Conservation (phyloP, 2,888 invertebrate species). For the Dinocampus coccinellae region DNA sequence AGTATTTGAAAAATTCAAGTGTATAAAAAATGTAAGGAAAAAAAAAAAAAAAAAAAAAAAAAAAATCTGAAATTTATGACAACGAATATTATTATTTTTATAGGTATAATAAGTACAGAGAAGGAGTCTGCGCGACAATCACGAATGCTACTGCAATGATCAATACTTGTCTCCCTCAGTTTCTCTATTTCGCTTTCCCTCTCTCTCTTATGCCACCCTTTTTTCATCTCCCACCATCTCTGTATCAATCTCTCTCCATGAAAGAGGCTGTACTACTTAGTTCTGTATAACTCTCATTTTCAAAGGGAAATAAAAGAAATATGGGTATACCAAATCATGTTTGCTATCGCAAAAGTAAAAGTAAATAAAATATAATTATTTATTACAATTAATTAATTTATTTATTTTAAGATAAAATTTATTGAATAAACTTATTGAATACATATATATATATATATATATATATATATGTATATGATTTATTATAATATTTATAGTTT, state of each 20-base stretch:
- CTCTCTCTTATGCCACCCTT: neutral
- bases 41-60: no score
- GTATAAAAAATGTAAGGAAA: no score
- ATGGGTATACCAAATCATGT: conserved; percentile 34
- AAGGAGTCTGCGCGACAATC: conserved; percentile 28
- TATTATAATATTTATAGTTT: no score
- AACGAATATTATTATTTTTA: neutral
- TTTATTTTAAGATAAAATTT: neutral
- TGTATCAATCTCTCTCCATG: neutral
- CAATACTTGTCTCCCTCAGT: conserved; percentile 25
- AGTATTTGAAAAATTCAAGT: no score
- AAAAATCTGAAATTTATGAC: no score
- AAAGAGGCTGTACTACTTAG: conserved; percentile 8
- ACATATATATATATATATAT: no score
- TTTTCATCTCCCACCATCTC: neutral
- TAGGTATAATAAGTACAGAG: neutral
- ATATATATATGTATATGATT: no score
- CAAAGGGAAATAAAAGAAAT: neutral
- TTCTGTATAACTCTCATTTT: neutral
- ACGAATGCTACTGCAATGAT: conserved; percentile 25
- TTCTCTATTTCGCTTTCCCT: no score
- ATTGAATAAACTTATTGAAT: neutral
- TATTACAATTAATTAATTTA: neutral
- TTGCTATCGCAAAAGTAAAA: conserved; percentile 31
- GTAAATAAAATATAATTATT: conserved; percentile 7